Conservation (phyloP, 92 coral and sea anemone genomes). For the Porites evermanni region DNA sequence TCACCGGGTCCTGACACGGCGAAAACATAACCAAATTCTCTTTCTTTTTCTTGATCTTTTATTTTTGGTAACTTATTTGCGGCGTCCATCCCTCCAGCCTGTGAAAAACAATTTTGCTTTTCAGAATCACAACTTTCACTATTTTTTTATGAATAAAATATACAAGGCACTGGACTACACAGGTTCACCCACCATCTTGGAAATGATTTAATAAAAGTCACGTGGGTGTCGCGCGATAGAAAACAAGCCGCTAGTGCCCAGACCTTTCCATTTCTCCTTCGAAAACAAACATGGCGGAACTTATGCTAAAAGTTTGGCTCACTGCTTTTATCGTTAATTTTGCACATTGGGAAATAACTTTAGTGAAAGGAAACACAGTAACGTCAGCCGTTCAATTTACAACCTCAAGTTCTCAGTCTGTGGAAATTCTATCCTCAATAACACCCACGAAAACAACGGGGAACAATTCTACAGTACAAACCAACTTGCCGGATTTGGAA, state of each 20-base stretch:
- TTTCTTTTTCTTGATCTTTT: conserved; percentile 85
- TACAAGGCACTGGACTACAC: conserved; percentile 6
- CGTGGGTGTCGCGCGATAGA: conserved; percentile 64
- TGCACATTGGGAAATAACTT: not conserved
- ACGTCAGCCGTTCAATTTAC: conserved; percentile 39
- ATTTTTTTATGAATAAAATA: not conserved
- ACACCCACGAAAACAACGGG: conserved; percentile 19
- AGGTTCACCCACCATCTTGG: conserved; percentile 93
- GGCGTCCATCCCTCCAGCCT: conserved; percentile 97
- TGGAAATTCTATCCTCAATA: conserved; percentile 5
- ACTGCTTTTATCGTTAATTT: conserved; percentile 20
- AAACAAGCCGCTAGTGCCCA: conserved; percentile 40
- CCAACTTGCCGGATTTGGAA: not conserved
- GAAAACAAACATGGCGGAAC: conserved; percentile 61
- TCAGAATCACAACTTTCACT: not conserved
- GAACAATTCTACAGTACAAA: not conserved
- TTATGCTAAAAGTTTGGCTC: not conserved
- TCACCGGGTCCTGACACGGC: conserved; percentile 99
- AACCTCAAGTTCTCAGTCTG: conserved; percentile 23
- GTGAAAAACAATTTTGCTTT: conserved; percentile 3
- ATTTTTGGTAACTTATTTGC: conserved; percentile 85
- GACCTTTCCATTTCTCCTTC: not conserved
- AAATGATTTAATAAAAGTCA: conserved; percentile 82
- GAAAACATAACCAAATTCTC: conserved; percentile 92
- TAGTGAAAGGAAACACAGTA: conserved; percentile 10